Evolutionary conservation across 2,113 vertebrate genomes (phyloP).

Genomic region (Psephotus haematonotus): DNA sequence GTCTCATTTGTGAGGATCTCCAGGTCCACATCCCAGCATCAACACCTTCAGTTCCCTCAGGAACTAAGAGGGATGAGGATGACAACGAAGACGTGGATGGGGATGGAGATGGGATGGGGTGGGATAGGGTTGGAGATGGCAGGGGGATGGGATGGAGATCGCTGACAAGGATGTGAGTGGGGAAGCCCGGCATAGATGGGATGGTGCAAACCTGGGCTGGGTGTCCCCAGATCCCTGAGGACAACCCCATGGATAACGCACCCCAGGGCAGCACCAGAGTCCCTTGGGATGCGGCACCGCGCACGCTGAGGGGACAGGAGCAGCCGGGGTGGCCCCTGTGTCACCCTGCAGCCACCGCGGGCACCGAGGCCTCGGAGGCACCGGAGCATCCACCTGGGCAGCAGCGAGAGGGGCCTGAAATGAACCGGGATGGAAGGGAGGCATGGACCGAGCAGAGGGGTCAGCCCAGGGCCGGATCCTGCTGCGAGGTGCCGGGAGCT

Average conservation of each 20-base stretch:
- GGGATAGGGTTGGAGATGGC: not conserved
- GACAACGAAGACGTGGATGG: not conserved
- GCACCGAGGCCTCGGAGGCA: not conserved
- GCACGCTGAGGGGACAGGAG: not conserved
- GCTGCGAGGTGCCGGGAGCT: rapidly evolving
- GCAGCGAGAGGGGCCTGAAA: conserved; percentile 42
- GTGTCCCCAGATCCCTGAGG: not conserved
- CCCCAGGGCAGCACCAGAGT: not conserved
- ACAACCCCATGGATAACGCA: not conserved
- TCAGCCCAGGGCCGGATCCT: not conserved
- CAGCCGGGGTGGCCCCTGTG: not conserved
- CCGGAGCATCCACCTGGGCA: conserved; percentile 35
- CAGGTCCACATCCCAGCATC: not conserved
- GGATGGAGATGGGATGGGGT: not conserved
- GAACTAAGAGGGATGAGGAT: not conserved
- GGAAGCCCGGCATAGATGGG: not conserved
- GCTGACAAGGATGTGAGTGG: not conserved
- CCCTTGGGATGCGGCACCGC: rapidly evolving
- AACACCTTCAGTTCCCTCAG: not conserved
- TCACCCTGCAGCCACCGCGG: conserved; percentile 1
- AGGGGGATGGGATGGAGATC: too few species aligned
- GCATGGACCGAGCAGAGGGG: not conserved
- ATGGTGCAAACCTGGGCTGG: not conserved
- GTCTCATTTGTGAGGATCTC: not conserved
- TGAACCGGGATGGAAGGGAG: conserved; percentile 33